These are phyloP conservation scores for Erythrolamprus reginae DNA, from an alignment of 2,113 vertebrate species.

Conservation along the genomic window DNA sequence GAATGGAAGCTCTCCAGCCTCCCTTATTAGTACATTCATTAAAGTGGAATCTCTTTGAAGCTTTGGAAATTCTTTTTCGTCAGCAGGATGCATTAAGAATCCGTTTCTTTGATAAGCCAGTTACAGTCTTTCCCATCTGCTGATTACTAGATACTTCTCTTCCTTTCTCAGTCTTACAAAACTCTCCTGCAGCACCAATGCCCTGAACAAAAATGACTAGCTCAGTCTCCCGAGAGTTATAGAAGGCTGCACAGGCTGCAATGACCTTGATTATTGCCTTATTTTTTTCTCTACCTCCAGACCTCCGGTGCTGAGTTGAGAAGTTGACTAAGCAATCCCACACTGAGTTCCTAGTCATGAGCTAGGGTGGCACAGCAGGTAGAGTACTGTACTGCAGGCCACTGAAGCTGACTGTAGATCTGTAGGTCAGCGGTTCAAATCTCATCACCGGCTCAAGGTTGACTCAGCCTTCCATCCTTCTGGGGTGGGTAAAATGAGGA, in stretches of 20 bases:
- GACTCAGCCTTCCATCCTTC: too few relatives aligned
- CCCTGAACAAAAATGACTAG: neutral
- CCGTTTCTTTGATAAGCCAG: neutral
- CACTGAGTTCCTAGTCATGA: neutral
- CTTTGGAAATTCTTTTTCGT: neutral
- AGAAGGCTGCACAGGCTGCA: neutral
- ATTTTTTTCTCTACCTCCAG: neutral
- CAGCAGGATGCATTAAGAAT: neutral
- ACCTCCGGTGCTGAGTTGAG: neutral
- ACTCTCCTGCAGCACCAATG: neutral
- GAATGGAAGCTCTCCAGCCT: neutral
- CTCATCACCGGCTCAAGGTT: too few relatives aligned
- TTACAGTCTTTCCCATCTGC: neutral
- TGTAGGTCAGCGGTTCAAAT: too few relatives aligned
- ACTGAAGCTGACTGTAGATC: too few relatives aligned
- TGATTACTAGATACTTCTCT: neutral
- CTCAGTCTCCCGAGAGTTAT: neutral
- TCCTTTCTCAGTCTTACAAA: neutral
- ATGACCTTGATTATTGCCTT: neutral
- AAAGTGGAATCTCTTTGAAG: neutral
- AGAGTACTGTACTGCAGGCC: too few relatives aligned
- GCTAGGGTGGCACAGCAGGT: too few relatives aligned
- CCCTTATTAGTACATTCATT: neutral
- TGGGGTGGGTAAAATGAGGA: too few relatives aligned
- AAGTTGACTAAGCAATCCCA: neutral